A percentile compares a stretch with the other conserved stretches of the same genome.
These are phyloP conservation scores for Silurus meridionalis DNA, from an alignment of 2,113 vertebrate species.

Conservation along the genomic window DNA sequence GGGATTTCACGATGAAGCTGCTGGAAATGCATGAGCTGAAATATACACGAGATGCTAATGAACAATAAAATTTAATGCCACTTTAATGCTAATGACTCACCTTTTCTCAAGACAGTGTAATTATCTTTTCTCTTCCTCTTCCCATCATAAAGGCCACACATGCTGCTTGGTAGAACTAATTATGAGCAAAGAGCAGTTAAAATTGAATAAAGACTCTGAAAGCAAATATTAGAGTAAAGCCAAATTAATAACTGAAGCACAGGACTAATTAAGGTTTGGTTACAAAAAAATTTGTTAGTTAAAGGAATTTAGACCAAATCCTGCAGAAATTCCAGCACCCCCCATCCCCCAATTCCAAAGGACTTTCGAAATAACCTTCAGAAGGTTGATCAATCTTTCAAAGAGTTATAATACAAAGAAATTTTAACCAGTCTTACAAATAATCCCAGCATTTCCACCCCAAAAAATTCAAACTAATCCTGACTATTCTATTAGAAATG, in stretches of 20 bases:
- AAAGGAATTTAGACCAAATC: not conserved
- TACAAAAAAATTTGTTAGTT: not conserved
- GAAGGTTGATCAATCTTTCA: not conserved
- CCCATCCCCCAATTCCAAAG: not conserved
- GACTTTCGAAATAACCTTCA: not conserved
- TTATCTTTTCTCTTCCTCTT: slow-evolving; percentile 6
- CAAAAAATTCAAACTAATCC: not conserved
- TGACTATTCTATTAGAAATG: not conserved
- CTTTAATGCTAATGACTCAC: slow-evolving; percentile 16
- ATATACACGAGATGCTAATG: slow-evolving; percentile 27
- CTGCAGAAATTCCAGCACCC: not conserved
- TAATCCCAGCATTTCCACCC: not conserved
- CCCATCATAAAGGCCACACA: slow-evolving; percentile 5
- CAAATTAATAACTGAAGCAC: slow-evolving; percentile 10
- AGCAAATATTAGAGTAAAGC: slow-evolving; percentile 6
- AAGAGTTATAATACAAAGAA: no score
- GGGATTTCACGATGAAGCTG: not conserved
- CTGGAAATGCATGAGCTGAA: not conserved
- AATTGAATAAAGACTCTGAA: slow-evolving; percentile 33
- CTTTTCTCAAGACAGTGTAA: slow-evolving; percentile 3
- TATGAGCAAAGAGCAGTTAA: not conserved
- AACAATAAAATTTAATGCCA: slow-evolving; percentile 29
- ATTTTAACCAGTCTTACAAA: not conserved
- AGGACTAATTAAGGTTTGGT: slow-evolving; percentile 17
- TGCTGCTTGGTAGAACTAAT: slow-evolving; percentile 3